Base-by-base conservation (phyloP, 2,888 invertebrate species). In the Ormyrus labotus region DNA sequence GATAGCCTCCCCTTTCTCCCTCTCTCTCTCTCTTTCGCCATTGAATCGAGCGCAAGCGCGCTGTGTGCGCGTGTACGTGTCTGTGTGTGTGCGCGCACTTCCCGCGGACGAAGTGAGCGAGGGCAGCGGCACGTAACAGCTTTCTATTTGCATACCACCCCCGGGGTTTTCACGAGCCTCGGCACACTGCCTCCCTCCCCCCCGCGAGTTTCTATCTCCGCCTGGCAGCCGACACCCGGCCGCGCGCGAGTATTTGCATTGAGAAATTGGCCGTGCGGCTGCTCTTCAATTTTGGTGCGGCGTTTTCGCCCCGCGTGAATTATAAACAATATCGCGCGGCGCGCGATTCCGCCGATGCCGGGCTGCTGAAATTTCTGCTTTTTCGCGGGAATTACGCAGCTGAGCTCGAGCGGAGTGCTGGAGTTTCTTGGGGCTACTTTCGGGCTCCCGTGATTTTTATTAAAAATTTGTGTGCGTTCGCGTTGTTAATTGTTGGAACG, bases 201-300 rank as follows among this genome's bases (percentile, higher is more conserved):
- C 50, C 0, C 50, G n/a, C 19, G 3, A 6, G 10, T 81, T 65
- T 75, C 65, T 71, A 55, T 64, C 61, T 55, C 45, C 34, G 45
- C 64, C 1, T 19, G 19, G 19, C 19, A 19, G 19, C 63, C 78
- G 86, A 88, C 88, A 88, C 88, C 76, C 5, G 47, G 34, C 19
- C 19, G 19, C 45, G 87, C 85, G 87, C 85, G 87, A 87, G 87
- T 90, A 90, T 90, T 90, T 90, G 90, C 90, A 90, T 90, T 90
- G 88, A 90, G 89, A 90, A 90, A 90, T 90, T 90, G 90, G 89
- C 89, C 88, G 86, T 6, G 8, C 50, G 50, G 11, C n/a, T 9
- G 5, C 50, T 50, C n/a, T 6, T 65, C 13, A 6, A 4, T 47
- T n/a, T 63, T 45, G 11, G 13, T 48, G 19, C 19, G 19, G 19